These are phyloP conservation scores for Struthio camelus DNA, from an alignment of 2,113 vertebrate species.

Conservation along the genomic window DNA sequence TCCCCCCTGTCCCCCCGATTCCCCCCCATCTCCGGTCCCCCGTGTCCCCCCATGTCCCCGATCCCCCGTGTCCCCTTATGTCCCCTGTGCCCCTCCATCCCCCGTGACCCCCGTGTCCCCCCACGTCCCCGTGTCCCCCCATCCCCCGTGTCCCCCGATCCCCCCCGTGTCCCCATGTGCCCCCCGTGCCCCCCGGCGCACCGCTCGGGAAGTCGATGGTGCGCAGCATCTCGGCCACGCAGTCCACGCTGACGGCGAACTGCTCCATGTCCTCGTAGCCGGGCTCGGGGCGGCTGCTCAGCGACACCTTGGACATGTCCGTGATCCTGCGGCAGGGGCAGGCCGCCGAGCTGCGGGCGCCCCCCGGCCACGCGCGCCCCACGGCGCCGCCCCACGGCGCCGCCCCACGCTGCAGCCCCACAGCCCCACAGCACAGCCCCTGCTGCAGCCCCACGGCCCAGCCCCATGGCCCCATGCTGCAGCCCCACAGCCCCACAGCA, in stretches of 20 bases:
- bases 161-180: too few relatives aligned
- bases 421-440: too few relatives aligned
- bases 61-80: too few relatives aligned
- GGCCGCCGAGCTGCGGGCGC: neutral
- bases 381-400: too few relatives aligned
- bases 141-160: conserved; percentile 9
- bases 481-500: too few relatives aligned
- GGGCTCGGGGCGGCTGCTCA: conserved; percentile 76
- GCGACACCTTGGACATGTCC: conserved; percentile 76
- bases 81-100: neutral
- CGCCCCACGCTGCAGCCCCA: too few relatives aligned
- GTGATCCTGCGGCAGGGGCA: conserved; percentile 77
- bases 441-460: too few relatives aligned
- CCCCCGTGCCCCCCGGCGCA: neutral
- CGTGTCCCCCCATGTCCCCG: too few relatives aligned
- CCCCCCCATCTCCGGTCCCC: too few relatives aligned
- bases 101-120: neutral
- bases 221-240: conserved; percentile 79
- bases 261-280: conserved; percentile 88
- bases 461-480: too few relatives aligned
- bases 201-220: conserved; percentile 86
- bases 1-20: too few relatives aligned
- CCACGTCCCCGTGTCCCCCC: neutral
- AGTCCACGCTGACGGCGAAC: conserved; percentile 81
- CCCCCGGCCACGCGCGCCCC: neutral